These are phyloP conservation scores for Isaurus tuberculatus DNA, from an alignment of 92 coral and sea anemone genomes.

Conservation along the genomic window DNA sequence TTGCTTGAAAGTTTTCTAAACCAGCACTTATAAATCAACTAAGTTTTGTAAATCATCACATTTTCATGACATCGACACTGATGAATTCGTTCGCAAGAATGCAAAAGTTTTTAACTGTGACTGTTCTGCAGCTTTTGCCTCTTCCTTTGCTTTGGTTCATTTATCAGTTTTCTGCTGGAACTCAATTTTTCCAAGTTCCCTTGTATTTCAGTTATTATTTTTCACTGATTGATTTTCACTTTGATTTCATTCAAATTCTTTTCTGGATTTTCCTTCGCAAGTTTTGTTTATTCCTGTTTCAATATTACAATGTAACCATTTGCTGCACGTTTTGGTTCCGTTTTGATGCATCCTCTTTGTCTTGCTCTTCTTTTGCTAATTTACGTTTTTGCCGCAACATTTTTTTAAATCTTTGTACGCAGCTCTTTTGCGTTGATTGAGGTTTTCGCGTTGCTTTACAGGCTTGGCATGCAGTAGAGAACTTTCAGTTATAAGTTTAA, in stretches of 20 bases:
- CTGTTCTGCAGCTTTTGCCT: not conserved
- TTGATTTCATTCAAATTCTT: constrained; percentile 38
- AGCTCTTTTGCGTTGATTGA: constrained; percentile 13
- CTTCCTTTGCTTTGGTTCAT: constrained; percentile 7
- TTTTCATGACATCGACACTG: not conserved
- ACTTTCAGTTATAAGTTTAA: constrained; percentile 19
- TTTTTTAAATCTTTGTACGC: constrained; percentile 45
- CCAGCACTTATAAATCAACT: constrained; percentile 5
- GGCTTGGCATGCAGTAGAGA: constrained; percentile 32
- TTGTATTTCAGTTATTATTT: constrained; percentile 28
- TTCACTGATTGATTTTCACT: constrained; percentile 45
- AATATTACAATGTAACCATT: constrained; percentile 43
- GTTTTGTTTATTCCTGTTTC: constrained; percentile 14
- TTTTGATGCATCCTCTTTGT: constrained; percentile 20
- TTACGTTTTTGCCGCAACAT: constrained; percentile 44
- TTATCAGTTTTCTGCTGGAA: constrained; percentile 20
- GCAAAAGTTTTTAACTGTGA: not conserved
- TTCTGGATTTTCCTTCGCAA: constrained; percentile 34
- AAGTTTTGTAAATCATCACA: not conserved
- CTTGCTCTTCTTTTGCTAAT: constrained; percentile 23
- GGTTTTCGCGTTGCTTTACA: constrained; percentile 40
- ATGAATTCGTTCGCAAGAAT: not conserved
- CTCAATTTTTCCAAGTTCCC: constrained; percentile 33
- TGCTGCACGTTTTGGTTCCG: constrained; percentile 51
- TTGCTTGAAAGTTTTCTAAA: not conserved